Percentiles rank a stretch among this genome's conserved stretches.
These are phyloP conservation scores for Calosoma granatense DNA, from an alignment of 1,140 invertebrate genomes.

Conservation along the genomic window DNA sequence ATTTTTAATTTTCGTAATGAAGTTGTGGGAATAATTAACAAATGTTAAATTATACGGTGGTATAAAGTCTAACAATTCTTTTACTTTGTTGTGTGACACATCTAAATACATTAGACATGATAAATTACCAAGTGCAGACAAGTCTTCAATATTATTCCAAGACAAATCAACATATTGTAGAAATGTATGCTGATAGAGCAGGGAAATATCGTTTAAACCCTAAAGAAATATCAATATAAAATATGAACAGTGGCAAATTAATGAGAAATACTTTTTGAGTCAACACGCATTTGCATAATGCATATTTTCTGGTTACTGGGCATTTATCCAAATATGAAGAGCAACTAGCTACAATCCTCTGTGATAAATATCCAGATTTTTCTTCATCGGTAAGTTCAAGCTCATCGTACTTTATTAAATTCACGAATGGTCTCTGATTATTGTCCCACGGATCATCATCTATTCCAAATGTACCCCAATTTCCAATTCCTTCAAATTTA, in stretches of 20 bases:
- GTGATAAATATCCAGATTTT: constrained; percentile 16
- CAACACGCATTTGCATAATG: constrained; percentile 20
- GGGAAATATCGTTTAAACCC: constrained; percentile 20
- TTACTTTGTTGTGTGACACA: constrained; percentile 23
- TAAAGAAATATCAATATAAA: constrained; percentile 12
- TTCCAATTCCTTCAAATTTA: background rate
- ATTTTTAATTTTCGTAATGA: constrained; percentile 19
- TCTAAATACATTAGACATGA: constrained; percentile 26
- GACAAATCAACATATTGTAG: constrained; percentile 27
- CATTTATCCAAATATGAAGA: constrained; percentile 20
- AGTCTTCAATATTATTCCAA: constrained; percentile 18
- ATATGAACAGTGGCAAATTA: background rate
- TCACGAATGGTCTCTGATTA: background rate
- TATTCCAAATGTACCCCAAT: background rate
- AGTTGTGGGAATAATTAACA: constrained; percentile 24
- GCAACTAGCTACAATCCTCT: constrained; percentile 18
- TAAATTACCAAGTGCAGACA: constrained; percentile 18
- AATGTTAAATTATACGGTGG: constrained; percentile 22
- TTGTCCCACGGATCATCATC: background rate
- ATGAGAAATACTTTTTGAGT: constrained; percentile 15
- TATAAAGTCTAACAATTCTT: constrained; percentile 22
- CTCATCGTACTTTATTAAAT: background rate
- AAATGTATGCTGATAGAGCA: constrained; percentile 18
- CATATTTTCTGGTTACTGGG: constrained; percentile 19
- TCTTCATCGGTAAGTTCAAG: constrained; percentile 8